phyloP scores from a whole-genome alignment of 2,113 vertebrate species.

The Rhinoderma darwinii region DNA sequence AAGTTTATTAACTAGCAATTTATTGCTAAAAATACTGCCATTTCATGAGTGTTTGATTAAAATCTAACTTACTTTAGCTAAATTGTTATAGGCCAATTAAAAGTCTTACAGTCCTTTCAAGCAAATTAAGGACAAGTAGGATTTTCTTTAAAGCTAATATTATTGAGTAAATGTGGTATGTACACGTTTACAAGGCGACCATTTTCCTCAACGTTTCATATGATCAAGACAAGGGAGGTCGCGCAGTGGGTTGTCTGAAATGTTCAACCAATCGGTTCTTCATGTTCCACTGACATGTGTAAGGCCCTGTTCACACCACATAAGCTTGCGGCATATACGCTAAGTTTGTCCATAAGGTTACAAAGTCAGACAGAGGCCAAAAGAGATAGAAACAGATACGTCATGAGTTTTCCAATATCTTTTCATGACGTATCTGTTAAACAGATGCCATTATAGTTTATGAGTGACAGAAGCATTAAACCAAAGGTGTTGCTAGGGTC shows the following conservation, averaged over 20 bases:
- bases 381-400: too few relatives aligned
- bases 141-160: slow-evolving; percentile 61
- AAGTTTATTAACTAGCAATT: slow-evolving; percentile 81
- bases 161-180: background rate
- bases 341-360: too few relatives aligned
- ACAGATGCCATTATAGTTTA: too few relatives aligned
- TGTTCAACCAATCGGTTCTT: background rate
- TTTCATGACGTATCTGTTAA: too few relatives aligned
- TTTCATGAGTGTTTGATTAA: slow-evolving; percentile 74
- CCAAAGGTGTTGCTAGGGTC: too few relatives aligned
- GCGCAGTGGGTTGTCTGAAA: background rate
- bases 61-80: slow-evolving; percentile 72
- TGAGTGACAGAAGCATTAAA: too few relatives aligned
- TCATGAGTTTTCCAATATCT: too few relatives aligned
- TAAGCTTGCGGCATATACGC: too few relatives aligned
- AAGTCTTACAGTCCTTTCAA: slow-evolving; percentile 67
- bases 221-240: background rate
- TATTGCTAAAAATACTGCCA: slow-evolving; percentile 79
- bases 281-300: too few relatives aligned
- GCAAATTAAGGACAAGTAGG: slow-evolving; percentile 66
- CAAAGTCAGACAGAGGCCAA: too few relatives aligned
- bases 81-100: slow-evolving; percentile 69
- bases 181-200: background rate
- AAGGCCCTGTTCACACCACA: too few relatives aligned
- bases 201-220: background rate